These are phyloP conservation scores for Scomber japonicus DNA, from an alignment of 2,113 vertebrate genomes.

Conservation along the genomic window DNA sequence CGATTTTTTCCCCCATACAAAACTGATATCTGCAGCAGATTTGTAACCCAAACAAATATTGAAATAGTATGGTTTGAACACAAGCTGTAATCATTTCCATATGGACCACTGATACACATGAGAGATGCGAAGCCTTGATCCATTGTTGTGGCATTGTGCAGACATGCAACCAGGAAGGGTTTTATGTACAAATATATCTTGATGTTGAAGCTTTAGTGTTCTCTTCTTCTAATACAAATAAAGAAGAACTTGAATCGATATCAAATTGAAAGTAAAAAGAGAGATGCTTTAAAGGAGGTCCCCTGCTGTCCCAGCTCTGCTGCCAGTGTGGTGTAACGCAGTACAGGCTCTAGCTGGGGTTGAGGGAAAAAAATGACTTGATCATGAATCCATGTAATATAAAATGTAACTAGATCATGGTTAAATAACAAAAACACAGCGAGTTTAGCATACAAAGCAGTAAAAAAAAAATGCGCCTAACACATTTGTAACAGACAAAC, in stretches of 20 bases:
- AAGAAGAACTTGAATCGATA: slow-evolving; percentile 21
- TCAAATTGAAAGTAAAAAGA: slow-evolving; percentile 5
- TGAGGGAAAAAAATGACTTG: slow-evolving; percentile 16
- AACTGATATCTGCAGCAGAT: slow-evolving; percentile 16
- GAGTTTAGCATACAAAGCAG: slow-evolving; percentile 16
- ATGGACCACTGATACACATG: neutral
- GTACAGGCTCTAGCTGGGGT: neutral
- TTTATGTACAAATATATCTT: slow-evolving; percentile 31
- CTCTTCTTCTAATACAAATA: slow-evolving; percentile 15
- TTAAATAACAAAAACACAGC: slow-evolving; percentile 15
- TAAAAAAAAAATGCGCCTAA: slow-evolving; percentile 17
- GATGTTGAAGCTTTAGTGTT: neutral
- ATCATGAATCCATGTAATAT: slow-evolving; percentile 34
- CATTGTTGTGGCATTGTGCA: neutral
- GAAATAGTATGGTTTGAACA: neutral
- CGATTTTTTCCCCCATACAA: neutral
- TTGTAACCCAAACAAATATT: slow-evolving; percentile 40
- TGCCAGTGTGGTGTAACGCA: slow-evolving; percentile 11
- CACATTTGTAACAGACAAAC: slow-evolving; percentile 34
- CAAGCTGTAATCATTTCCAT: slow-evolving; percentile 40
- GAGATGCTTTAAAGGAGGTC: neutral
- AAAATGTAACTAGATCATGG: slow-evolving; percentile 60
- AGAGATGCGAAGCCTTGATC: slow-evolving; percentile 3
- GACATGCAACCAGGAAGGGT: neutral
- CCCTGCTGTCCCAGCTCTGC: slow-evolving; percentile 2